Conservation (phyloP, 2,797 vertebrate species). For the Parauchenoglanis punctatus region DNA sequence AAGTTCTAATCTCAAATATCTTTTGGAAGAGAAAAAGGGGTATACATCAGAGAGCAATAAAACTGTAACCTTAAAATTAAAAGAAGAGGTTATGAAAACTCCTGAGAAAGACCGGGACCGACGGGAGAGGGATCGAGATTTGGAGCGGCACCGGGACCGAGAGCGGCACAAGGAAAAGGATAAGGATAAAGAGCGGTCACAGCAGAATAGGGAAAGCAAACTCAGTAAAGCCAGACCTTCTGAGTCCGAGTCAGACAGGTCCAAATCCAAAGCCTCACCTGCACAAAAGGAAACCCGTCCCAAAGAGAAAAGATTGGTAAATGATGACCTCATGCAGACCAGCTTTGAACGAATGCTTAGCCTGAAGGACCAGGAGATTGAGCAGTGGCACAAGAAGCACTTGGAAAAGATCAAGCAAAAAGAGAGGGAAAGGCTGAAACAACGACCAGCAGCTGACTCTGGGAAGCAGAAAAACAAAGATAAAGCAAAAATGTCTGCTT, state of each 20-base stretch:
- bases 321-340: constrained; percentile 98
- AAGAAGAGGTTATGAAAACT: constrained; percentile 87
- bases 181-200: constrained; percentile 89
- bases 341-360: constrained; percentile 99
- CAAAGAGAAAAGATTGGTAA: constrained; percentile 94
- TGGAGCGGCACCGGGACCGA: constrained; percentile 82
- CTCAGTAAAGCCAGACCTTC: constrained; percentile 77
- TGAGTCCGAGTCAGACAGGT: constrained; percentile 80
- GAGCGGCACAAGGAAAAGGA: constrained; percentile 81
- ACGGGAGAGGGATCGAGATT: constrained; percentile 83
- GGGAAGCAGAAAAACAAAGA: constrained; percentile 87
- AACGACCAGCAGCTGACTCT: constrained; percentile 81
- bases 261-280: constrained; percentile 82
- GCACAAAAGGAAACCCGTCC: constrained; percentile 84
- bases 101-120: constrained; percentile 88
- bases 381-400: constrained; percentile 97
- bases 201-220: constrained; percentile 71
- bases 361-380: constrained; percentile 96
- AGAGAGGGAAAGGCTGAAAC: constrained; percentile 91
- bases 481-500: constrained; percentile 71
- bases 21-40: constrained; percentile 87
- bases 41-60: constrained; percentile 79
- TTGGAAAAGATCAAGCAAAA: constrained; percentile 99
- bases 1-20: constrained; percentile 79
- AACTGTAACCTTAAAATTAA: constrained; percentile 79